Evolutionary conservation across 2,888 invertebrate species (phyloP).

Genomic region (Erannis defoliaria): DNA sequence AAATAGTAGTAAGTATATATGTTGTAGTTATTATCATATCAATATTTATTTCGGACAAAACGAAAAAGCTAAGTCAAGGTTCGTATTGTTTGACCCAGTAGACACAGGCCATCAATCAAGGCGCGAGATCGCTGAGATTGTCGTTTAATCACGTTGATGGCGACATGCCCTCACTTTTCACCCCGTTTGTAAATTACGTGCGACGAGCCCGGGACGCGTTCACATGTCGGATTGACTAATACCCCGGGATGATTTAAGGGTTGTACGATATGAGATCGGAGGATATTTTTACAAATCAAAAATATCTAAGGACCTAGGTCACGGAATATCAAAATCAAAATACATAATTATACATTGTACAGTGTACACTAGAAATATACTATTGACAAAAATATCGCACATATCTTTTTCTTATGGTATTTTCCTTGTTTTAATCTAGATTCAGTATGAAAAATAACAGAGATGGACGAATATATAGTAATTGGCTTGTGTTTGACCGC

Average conservation of each 20-base stretch:
- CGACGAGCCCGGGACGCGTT: not conserved
- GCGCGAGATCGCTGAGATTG: slow-evolving; percentile 19
- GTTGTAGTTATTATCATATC: too few species aligned
- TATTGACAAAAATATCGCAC: too few species aligned
- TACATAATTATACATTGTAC: too few species aligned
- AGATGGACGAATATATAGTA: too few species aligned
- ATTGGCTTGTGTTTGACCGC: too few species aligned
- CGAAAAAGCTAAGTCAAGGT: not conserved
- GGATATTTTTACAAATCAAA: not conserved
- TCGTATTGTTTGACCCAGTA: not conserved
- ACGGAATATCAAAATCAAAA: not conserved
- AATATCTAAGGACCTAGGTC: not conserved
- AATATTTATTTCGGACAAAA: too few species aligned
- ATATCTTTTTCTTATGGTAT: too few species aligned
- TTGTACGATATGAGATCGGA: not conserved
- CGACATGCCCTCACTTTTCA: slow-evolving; percentile 18
- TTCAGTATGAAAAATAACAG: too few species aligned
- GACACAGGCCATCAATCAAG: slow-evolving; percentile 28
- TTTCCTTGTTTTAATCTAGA: too few species aligned
- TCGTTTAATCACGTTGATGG: slow-evolving; percentile 23
- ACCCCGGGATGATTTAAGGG: not conserved
- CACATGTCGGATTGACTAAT: not conserved
- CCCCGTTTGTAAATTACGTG: slow-evolving; percentile 12
- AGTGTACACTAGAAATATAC: too few species aligned
- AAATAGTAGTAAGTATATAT: too few species aligned